Evolutionary conservation across 1,140 invertebrate species (phyloP).

Genomic region (Bombus waltoni): DNA sequence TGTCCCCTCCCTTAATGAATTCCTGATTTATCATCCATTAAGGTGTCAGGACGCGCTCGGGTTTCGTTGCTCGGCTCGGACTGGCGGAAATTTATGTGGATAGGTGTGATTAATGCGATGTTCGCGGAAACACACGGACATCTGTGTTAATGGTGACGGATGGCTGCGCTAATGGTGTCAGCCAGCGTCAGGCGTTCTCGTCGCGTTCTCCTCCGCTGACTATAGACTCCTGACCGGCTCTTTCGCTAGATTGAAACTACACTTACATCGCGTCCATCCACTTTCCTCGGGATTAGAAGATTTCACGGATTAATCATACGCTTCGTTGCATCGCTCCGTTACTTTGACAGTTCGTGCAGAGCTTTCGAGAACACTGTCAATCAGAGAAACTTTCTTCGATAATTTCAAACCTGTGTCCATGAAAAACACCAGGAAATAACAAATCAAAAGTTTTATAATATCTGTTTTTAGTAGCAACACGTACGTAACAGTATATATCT

Average conservation of each 20-base stretch:
- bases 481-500: no score
- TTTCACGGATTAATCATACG: conserved; percentile 26
- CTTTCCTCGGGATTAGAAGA: conserved; percentile 26
- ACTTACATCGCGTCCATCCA: conserved; percentile 31
- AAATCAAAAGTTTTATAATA: neutral
- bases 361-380: conserved; percentile 8
- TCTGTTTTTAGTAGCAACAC: neutral
- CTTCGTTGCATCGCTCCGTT: neutral
- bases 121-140: conserved; percentile 75
- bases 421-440: neutral
- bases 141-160: conserved; percentile 80
- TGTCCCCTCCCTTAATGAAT: conserved; percentile 67
- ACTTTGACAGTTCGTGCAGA: conserved; percentile 2
- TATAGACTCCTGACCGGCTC: conserved; percentile 57
- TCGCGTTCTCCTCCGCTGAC: conserved; percentile 59
- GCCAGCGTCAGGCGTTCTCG: conserved; percentile 67
- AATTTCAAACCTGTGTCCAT: neutral
- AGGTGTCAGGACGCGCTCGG: conserved; percentile 69
- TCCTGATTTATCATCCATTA: conserved; percentile 76
- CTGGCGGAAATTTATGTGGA: conserved; percentile 75
- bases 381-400: neutral
- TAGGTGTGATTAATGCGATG: conserved; percentile 77
- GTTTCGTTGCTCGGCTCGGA: conserved; percentile 68
- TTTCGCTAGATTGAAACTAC: conserved; percentile 54
- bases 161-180: conserved; percentile 76